Evolutionary conservation across 2,888 invertebrate genomes (phyloP), one percentile per base, ranked within the genome.

Genomic region (Diogma glabrata): DNA sequence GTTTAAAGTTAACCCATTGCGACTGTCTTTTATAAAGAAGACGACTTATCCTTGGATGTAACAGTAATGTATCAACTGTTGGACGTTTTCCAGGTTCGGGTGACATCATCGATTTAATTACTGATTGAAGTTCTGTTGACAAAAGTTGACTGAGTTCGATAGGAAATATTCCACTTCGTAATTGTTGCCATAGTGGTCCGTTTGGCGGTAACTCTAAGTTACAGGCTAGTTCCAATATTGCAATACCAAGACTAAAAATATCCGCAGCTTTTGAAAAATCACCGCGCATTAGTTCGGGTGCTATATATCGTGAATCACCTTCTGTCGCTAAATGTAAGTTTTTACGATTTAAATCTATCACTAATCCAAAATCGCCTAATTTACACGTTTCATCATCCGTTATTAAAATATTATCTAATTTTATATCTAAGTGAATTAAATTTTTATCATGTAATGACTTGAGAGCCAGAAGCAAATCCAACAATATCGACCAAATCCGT

Each of bases 251-350:
- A 60, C 84, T 81, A 63, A 84, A 85, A 43, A 87, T 78, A 66
- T 88, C 87, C 19, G 83, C 84, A 17, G 82, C 76, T 58, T 80
- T 78, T 3, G 80, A 76, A 62, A 82, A 82, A 33, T 71, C 67
- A 16, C 77, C 77, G 55, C 77, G 72, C 63, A 87, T 69, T 17
- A 85, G 71, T 70, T 87, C 87, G 22, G 79, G 76, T 0, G 87
- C 84, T 58, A 87, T 69, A 64, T 87, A 87, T 56, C 82, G 80
- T 1, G 82, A 78, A 67, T 87, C 87, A 1, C 87, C 87, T 67
- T 87, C 85, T 7, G 76, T 75, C 10, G 75, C 75, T 55, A 77
- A 74, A 52, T 73, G 67, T 12, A 71, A 67, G 58, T 75, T 74
- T 59, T 72, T 72, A 64, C 72, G 72, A 51, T 75, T 73, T 24